phyloP scores from a whole-genome alignment of 2,113 vertebrate genomes.

The Bucco capensis region DNA sequence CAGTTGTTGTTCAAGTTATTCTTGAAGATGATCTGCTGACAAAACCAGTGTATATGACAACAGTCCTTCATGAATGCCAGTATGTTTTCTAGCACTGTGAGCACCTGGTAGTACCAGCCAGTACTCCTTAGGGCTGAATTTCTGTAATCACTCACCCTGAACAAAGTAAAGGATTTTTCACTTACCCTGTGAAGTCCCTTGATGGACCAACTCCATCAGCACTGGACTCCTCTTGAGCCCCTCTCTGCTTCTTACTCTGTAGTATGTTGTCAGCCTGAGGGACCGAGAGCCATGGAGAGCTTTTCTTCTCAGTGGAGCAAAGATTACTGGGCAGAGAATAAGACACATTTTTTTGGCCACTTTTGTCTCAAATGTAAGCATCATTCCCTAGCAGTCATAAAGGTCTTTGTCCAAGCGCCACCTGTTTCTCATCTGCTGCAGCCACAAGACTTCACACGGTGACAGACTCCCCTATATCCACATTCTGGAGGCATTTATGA shows the following conservation, averaged over 20 bases:
- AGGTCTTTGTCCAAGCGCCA: not conserved
- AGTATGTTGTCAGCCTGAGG: not conserved
- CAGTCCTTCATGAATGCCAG: not conserved
- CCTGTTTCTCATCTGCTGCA: not conserved
- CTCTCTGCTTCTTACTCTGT: not conserved
- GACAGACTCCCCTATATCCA: not conserved
- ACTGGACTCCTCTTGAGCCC: not conserved
- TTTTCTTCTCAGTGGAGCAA: not conserved
- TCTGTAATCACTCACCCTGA: not conserved
- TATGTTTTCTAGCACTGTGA: accelerated
- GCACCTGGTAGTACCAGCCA: not conserved
- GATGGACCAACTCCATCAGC: not conserved
- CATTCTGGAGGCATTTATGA: not conserved
- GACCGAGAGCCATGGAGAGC: not conserved
- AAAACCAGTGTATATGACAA: not conserved
- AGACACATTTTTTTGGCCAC: not conserved
- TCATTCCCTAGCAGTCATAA: not conserved
- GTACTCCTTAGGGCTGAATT: not conserved
- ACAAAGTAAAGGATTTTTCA: not conserved
- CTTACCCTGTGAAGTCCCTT: not conserved
- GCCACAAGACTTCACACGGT: not conserved
- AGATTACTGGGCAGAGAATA: not conserved
- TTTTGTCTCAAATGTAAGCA: not conserved
- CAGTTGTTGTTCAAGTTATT: not conserved
- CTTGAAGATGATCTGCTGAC: not conserved